Conservation (phyloP, 1,140 invertebrate genomes). For the Helicoverpa zea region DNA sequence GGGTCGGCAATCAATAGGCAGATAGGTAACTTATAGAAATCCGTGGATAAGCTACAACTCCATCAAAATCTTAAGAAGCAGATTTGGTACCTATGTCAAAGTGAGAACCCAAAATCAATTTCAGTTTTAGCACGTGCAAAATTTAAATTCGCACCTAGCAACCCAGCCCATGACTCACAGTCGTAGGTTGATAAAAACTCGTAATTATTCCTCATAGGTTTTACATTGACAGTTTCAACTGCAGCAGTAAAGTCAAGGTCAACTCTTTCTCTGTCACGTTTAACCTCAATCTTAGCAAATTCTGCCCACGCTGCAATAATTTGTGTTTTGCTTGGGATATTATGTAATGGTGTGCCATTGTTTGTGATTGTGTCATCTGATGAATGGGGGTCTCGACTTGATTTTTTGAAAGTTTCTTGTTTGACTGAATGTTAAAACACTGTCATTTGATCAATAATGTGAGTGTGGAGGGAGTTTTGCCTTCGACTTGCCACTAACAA, state of each 20-base stretch:
- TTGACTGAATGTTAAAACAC: too few species aligned
- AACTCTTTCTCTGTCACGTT: slow-evolving; percentile 13
- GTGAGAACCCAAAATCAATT: neutral
- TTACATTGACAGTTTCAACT: slow-evolving; percentile 26
- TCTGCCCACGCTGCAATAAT: slow-evolving; percentile 19
- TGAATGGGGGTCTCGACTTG: neutral
- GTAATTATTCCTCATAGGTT: slow-evolving; percentile 14
- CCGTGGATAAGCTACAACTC: too few species aligned
- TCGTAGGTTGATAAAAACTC: slow-evolving; percentile 62
- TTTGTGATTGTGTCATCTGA: neutral
- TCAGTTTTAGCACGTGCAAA: neutral
- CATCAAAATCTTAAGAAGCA: too few species aligned
- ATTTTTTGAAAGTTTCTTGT: too few species aligned
- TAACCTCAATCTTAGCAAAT: slow-evolving; percentile 12
- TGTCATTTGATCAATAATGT: too few species aligned
- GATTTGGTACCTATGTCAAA: neutral
- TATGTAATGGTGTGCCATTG: neutral
- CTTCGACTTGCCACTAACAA: too few species aligned
- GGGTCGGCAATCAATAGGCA: too few species aligned
- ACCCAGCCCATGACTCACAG: slow-evolving; percentile 65
- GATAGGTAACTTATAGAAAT: too few species aligned
- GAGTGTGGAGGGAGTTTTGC: too few species aligned
- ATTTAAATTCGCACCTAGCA: neutral
- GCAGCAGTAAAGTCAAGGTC: slow-evolving; percentile 53
- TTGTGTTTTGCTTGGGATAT: neutral